These are phyloP conservation scores for Chloropsis cyanopogon DNA, from an alignment of 2,113 vertebrate genomes.

Conservation along the genomic window DNA sequence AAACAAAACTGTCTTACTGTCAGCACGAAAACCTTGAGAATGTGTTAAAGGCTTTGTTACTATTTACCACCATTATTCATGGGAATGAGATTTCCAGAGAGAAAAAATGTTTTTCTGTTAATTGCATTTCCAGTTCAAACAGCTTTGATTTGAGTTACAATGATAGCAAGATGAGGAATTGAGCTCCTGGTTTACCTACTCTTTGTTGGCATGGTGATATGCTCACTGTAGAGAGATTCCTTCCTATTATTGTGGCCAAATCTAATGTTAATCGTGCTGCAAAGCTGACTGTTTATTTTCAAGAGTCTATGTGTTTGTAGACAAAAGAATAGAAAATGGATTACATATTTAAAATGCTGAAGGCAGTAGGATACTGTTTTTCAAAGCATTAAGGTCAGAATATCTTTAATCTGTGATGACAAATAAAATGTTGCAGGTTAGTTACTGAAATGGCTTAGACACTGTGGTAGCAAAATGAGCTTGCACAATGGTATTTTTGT, in stretches of 20 bases:
- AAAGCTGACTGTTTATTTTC: neutral
- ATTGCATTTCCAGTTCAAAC: neutral
- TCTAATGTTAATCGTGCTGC: neutral
- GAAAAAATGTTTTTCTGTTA: neutral
- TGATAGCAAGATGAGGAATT: neutral
- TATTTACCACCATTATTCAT: neutral
- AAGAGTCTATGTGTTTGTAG: neutral
- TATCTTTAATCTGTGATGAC: neutral
- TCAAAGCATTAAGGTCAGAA: neutral
- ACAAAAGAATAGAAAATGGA: neutral
- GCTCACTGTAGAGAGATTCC: neutral
- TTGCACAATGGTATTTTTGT: neutral
- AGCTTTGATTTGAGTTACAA: neutral
- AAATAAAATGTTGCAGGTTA: neutral
- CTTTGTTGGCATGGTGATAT: constrained; percentile 42
- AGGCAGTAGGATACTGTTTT: neutral
- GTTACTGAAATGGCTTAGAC: neutral
- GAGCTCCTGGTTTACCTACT: constrained; percentile 1
- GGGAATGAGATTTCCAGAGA: neutral
- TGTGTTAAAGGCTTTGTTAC: neutral
- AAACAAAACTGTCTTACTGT: neutral
- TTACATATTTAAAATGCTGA: neutral
- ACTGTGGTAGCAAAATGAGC: neutral
- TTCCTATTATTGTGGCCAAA: neutral
- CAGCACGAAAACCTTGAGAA: neutral